Conservation (phyloP, 1,140 invertebrate species). For the Drosophila jambulina region DNA sequence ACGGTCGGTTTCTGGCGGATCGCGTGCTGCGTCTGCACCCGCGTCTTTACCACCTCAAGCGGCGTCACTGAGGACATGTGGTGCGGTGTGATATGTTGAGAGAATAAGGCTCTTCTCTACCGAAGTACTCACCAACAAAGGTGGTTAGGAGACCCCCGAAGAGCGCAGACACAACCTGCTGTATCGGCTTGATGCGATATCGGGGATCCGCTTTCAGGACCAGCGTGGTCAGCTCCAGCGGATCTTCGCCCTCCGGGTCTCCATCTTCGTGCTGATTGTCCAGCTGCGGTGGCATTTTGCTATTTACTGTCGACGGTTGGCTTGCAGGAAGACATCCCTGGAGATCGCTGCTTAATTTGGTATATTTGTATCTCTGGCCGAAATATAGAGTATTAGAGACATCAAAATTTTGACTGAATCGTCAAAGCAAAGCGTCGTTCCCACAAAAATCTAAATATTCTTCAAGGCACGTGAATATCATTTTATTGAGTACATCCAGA, state of each 20-base stretch:
- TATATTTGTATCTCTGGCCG: constrained; percentile 1
- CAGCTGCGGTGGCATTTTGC: constrained; percentile 38
- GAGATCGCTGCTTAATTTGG: constrained; percentile 20
- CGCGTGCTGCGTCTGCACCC: constrained; percentile 95
- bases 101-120: too few species aligned
- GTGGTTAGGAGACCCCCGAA: constrained; percentile 95
- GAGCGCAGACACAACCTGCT: constrained; percentile 96
- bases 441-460: neutral
- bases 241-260: constrained; percentile 3
- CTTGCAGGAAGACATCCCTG: constrained; percentile 23
- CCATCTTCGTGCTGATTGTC: neutral
- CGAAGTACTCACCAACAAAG: constrained; percentile 90
- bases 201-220: constrained; percentile 87
- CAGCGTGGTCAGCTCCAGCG: constrained; percentile 32
- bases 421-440: neutral
- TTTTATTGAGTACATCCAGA: constrained; percentile 13
- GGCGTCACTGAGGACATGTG: constrained; percentile 92
- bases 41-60: constrained; percentile 99
- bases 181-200: constrained; percentile 92
- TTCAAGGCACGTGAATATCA: constrained; percentile 6
- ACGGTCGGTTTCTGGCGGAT: constrained; percentile 94
- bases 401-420: constrained; percentile 1
- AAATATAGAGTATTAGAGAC: neutral
- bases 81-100: constrained; percentile 71
- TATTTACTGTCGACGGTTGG: neutral